phyloP scores from a whole-genome alignment of 2,113 vertebrate genomes.

The Recurvirostra avosetta region DNA sequence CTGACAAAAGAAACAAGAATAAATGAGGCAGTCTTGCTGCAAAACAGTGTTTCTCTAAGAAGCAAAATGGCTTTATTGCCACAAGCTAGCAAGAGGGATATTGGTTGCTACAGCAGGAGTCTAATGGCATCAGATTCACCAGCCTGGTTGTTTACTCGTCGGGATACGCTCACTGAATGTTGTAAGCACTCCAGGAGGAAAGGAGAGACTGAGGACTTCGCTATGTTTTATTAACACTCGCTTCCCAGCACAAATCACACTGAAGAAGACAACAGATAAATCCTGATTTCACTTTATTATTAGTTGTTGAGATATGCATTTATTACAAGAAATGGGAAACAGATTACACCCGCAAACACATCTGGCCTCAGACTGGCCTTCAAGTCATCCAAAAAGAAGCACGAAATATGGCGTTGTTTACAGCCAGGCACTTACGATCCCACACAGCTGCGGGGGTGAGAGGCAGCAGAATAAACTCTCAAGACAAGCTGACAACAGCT shows the following conservation, averaged over 20 bases:
- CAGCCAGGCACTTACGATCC: constrained; percentile 20
- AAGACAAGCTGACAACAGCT: constrained; percentile 53
- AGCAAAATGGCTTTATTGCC: background rate
- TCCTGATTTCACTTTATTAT: constrained; percentile 19
- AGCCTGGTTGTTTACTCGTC: background rate
- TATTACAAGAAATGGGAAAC: constrained; percentile 54
- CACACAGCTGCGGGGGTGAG: constrained; percentile 34
- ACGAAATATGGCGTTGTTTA: constrained; percentile 26
- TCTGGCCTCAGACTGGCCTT: constrained; percentile 35
- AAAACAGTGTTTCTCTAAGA: background rate
- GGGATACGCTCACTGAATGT: background rate
- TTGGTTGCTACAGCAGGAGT: background rate
- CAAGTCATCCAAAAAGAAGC: constrained; percentile 33
- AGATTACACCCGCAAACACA: constrained; percentile 43
- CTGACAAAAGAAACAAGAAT: background rate
- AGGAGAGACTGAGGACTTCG: background rate
- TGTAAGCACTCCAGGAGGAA: background rate
- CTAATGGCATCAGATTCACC: background rate
- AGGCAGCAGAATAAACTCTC: constrained; percentile 43
- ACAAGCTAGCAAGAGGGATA: background rate
- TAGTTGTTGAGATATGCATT: constrained; percentile 38
- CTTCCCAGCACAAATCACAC: constrained; percentile 11
- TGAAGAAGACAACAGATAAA: constrained; percentile 32
- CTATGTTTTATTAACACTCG: constrained; percentile 21
- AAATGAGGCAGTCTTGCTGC: background rate